Percentiles rank a stretch among this genome's conserved stretches.
These are phyloP conservation scores for Adrianichthys oophorus DNA, from an alignment of 2,797 vertebrate species.

Conservation along the genomic window DNA sequence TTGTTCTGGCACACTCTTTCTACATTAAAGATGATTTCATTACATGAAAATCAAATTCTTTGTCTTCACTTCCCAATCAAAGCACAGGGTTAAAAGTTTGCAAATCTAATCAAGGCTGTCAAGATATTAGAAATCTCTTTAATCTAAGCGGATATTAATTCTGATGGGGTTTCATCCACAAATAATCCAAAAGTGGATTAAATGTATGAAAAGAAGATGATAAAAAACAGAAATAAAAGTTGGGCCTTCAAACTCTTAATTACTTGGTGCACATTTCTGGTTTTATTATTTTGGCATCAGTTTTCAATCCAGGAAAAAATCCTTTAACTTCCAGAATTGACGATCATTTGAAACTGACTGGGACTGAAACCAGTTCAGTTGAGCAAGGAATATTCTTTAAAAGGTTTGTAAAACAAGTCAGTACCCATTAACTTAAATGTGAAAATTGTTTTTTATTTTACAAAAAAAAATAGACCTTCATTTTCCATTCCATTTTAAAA, in stretches of 20 bases:
- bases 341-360: too few relatives aligned
- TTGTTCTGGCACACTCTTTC: not conserved
- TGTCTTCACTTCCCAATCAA: conserved; percentile 23
- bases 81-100: conserved; percentile 31
- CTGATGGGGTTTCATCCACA: conserved; percentile 22
- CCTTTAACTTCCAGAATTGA: too few relatives aligned
- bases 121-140: conserved; percentile 12
- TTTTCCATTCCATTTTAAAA: too few relatives aligned
- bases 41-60: conserved; percentile 16
- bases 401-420: too few relatives aligned
- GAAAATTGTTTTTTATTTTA: too few relatives aligned
- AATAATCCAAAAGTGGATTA: conserved; percentile 4
- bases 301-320: too few relatives aligned
- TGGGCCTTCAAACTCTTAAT: conserved; percentile 3
- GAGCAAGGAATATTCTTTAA: too few relatives aligned
- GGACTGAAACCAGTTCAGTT: too few relatives aligned
- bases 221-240: not conserved
- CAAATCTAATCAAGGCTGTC: conserved; percentile 33
- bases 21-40: conserved; percentile 17
- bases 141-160: conserved; percentile 25
- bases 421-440: too few relatives aligned
- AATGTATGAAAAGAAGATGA: conserved; percentile 13
- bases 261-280: not conserved
- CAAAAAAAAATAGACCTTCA: too few relatives aligned
- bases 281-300: not conserved